Base-by-base conservation (phyloP, 2,797 vertebrate genomes). In the Setipinna tenuifilis region DNA sequence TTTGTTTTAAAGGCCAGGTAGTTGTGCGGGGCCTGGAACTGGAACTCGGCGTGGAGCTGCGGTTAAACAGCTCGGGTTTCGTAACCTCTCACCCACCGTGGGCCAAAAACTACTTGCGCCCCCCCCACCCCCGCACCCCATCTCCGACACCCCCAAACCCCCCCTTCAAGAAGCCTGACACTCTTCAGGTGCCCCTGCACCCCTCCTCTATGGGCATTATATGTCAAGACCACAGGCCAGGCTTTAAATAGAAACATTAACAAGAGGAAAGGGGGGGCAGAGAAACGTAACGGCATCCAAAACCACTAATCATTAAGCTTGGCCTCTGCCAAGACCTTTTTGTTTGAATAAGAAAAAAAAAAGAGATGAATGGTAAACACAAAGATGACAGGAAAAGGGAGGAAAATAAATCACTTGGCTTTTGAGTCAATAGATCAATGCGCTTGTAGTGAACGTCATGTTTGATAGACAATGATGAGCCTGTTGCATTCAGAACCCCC, bases 171-270 rank as follows among this genome's bases (percentile, higher is more conserved):
- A 78, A 78, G 68, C 31, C 35, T 7, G 31, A 78, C 71, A 44
- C 71, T 44, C 71, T 41, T 78, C 35, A 78, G 71, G 71, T 41
- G 71, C 80, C 84, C 82, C 78, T 84, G 41, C 19, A 12, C 85
- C 83, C 85, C 57, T 86, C 83, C 84, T 85, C 84, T 89, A 21
- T 59, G 57, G 88, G 88, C 87, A 83, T 89, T 89, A 87, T 86
- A 85, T 88, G 89, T 89, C 83, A 89, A 81, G 85, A 90, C 87
- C 90, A 90, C 88, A 92, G 86, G 68, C 58, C 84, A 71, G 46
- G 86, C 87, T 88, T 84, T 89, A 92, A 92, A 93, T 90, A 92
- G 89, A 89, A 92, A 85, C 83, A 78, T 88, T 84, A 90, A 87
- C 82, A 85, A 88, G 87, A 91, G 89, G 83, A 90, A 91, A 21